These are phyloP conservation scores for Myrmophylax atrothorax DNA, from an alignment of 2,113 vertebrate species.

Conservation along the genomic window DNA sequence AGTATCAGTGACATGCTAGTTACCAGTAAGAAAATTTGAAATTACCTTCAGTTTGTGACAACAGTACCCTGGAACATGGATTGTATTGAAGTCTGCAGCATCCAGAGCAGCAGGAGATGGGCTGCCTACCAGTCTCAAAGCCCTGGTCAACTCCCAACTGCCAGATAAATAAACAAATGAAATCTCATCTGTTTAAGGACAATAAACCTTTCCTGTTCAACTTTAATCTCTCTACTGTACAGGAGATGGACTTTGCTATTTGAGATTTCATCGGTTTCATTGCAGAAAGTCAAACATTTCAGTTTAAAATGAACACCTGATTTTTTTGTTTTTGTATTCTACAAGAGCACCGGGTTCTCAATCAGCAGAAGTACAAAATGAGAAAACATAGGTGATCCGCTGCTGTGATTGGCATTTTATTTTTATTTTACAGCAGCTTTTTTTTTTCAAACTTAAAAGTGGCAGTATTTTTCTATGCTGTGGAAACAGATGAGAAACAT, in stretches of 20 bases:
- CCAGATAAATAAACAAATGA: constrained; percentile 5
- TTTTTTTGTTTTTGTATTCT: constrained; percentile 58
- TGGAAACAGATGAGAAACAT: background rate
- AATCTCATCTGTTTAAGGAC: constrained; percentile 30
- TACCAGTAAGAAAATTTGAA: constrained; percentile 13
- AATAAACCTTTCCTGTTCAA: constrained; percentile 36
- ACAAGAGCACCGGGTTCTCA: constrained; percentile 56
- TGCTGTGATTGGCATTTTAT: constrained; percentile 58
- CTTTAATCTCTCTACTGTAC: constrained; percentile 30
- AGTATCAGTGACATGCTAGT: constrained; percentile 2
- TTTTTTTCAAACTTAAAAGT: constrained; percentile 45
- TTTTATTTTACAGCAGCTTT: constrained; percentile 42
- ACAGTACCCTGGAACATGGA: background rate
- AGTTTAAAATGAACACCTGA: constrained; percentile 51
- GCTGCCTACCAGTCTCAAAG: background rate
- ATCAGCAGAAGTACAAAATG: constrained; percentile 62
- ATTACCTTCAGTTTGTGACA: constrained; percentile 47
- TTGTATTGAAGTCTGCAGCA: background rate
- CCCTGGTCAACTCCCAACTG: background rate
- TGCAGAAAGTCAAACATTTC: constrained; percentile 72
- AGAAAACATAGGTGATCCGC: constrained; percentile 38
- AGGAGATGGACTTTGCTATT: constrained; percentile 52
- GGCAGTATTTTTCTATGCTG: background rate
- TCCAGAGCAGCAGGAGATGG: constrained; percentile 16
- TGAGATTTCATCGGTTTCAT: constrained; percentile 69